Evolutionary conservation across 2,113 vertebrate species (phyloP).

Genomic region (Nycticorax nycticorax): DNA sequence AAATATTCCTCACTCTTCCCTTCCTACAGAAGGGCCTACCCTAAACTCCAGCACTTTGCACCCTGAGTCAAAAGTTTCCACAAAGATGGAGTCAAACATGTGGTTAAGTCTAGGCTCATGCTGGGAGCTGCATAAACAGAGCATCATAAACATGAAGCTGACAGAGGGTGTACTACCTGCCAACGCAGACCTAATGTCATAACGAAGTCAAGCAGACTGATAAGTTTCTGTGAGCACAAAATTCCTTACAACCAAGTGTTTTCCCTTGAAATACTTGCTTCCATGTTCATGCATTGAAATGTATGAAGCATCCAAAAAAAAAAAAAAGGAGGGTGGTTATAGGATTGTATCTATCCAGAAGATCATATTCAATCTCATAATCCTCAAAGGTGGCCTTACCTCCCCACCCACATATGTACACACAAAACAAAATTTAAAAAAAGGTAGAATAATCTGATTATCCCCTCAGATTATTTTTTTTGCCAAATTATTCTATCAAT

Average conservation of each 20-base stretch:
- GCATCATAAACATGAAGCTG: neutral
- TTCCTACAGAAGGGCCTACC: neutral
- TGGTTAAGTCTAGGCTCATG: neutral
- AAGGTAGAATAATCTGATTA: neutral
- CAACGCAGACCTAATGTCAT: neutral
- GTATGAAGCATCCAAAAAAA: neutral
- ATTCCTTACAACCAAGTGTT: neutral
- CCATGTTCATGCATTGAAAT: neutral
- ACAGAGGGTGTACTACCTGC: neutral
- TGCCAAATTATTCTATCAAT: neutral
- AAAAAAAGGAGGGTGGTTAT: fast-evolving
- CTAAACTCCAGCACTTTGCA: neutral
- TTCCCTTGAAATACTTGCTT: neutral
- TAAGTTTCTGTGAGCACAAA: neutral
- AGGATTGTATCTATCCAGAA: neutral
- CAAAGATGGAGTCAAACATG: neutral
- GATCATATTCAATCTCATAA: neutral
- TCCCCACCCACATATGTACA: neutral
- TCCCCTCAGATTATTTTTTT: neutral
- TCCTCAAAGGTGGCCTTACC: neutral
- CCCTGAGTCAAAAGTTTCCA: neutral
- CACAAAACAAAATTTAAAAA: no score
- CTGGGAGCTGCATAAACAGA: neutral
- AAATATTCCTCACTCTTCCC: neutral
- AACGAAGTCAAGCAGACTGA: neutral